Base-by-base conservation (phyloP, 2,888 invertebrate genomes). In the Notodonta dromedarius region DNA sequence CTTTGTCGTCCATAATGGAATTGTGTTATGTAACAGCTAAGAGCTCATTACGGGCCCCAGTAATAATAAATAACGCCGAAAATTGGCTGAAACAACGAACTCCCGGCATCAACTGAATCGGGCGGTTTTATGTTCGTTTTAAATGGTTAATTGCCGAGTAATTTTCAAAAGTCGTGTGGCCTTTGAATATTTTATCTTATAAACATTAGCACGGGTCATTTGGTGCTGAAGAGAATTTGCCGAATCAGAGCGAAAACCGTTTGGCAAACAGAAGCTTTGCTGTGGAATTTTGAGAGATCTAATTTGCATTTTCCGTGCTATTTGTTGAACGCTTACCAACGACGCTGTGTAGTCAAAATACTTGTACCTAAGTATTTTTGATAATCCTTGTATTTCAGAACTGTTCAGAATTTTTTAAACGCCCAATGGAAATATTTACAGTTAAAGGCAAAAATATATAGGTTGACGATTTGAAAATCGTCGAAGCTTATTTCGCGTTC, bases 21-120 rank as follows among this genome's bases (percentile, higher is more conserved):
- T 82, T 82, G 69, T 85, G 83, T 85, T 85, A 83, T 78, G 85
- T 85, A 85, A 87, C 73, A 79, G 72, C 69, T 72, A 75, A 83
- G 80, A 84, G 79, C 86, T 88, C 83, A 88, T 88, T 88, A 88
- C 71, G 71, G 71, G 66, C 71, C 7, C 65, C 65, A 73, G 73
- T 74, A 78, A 82, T 82, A 82, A 85, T 83, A 82, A 81, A 84
- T 84, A 82, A 77, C 70, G 73, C 50, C 61, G 65, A 68, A 64
- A 74, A 80, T 77, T 75, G 68, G 76, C 66, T 68, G 65, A 70
- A 70, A 67, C 61, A 71, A 60, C 66, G 71, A 68, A 70, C 73
- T 77, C 65, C 56, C 35, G 52, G 61, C 57, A 70, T 51, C 57
- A 58, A 50, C 60, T 50, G 58, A 53, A 59, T 63, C 57, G 57